Base-by-base conservation (phyloP, 2,888 invertebrate species). In the Clistopyga incitator region DNA sequence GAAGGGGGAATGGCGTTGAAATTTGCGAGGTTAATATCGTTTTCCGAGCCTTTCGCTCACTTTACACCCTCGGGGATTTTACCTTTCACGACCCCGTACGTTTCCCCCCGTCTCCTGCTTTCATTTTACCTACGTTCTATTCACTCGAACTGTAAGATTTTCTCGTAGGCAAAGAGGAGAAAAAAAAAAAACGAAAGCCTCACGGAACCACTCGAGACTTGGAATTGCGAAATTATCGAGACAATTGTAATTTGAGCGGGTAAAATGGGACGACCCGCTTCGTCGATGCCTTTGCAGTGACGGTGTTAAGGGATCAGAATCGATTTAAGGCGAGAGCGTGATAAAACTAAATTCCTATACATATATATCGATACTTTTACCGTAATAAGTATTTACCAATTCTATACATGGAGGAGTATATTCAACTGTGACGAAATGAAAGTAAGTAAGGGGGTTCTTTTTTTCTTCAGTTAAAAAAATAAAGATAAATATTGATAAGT, bases 11-110 rank as follows among this genome's bases (percentile, higher is more conserved):
- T 50, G 65, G 70, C 71, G 78, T 76, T 79, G 59, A 79, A 82
- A 76, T 83, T 83, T 79, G 59, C 82, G 29, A 79, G 79, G 71
- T 83, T 76, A 54, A 83, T 83, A 83, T 79, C 65, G 79, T 76
- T 79, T 76, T 76, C 75, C 76, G 65, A 76, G 71, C 71, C 71
- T 76, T 67, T 71, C 59, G 64, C 59, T 65, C 56, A 50, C 72
- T 83, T 50, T 65, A 71, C 54, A 52, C 79, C 82, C 71, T 38
- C 78, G 64, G 65, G 64, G 34, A 70, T 50, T 76, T 70, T 78
- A 70, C 65, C 50, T 68, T 50, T 52, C 20, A 29, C 68, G 6
- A 23, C 50, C 18, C 71, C 52, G 56, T 52, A 56, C 54, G 42
- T 67, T 79, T 64, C 52, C 50, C 42, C 74, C 64, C 71, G 59